phyloP scores from a whole-genome alignment of 2,888 invertebrate species.

The Teleogryllus oceanicus region DNA sequence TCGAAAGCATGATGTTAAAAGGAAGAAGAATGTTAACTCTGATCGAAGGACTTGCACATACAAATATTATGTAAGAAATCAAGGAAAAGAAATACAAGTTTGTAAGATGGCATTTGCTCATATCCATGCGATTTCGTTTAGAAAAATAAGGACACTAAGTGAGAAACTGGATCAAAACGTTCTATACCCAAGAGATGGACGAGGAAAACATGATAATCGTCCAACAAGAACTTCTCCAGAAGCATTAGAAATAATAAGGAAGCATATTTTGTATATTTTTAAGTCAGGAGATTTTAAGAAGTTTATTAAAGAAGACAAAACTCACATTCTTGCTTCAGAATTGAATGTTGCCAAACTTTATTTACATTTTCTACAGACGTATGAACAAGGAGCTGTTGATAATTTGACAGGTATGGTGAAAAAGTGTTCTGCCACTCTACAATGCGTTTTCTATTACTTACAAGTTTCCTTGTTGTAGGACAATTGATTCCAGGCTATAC shows the following conservation, averaged over 20 bases:
- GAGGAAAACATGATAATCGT: slow-evolving; percentile 55
- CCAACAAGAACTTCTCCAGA: slow-evolving; percentile 53
- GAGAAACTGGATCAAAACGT: slow-evolving; percentile 59
- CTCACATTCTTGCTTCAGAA: slow-evolving; percentile 37
- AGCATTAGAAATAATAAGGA: slow-evolving; percentile 54
- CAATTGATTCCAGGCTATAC: slow-evolving; percentile 31
- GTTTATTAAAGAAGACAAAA: slow-evolving; percentile 40
- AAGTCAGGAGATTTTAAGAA: slow-evolving; percentile 38
- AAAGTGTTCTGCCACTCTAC: too few relatives aligned
- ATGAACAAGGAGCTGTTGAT: slow-evolving; percentile 39
- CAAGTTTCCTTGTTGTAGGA: slow-evolving; percentile 24
- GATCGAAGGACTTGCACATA: slow-evolving; percentile 56
- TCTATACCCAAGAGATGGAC: slow-evolving; percentile 57
- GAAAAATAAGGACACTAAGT: slow-evolving; percentile 56
- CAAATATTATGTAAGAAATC: slow-evolving; percentile 56
- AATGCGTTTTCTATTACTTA: too few relatives aligned
- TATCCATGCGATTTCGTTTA: slow-evolving; percentile 57
- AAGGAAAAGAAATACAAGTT: slow-evolving; percentile 56
- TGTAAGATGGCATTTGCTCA: slow-evolving; percentile 59
- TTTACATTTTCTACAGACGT: slow-evolving; percentile 38
- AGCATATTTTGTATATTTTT: slow-evolving; percentile 48
- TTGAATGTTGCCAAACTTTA: slow-evolving; percentile 40
- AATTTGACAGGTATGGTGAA: slow-evolving; percentile 24
- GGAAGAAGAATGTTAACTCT: slow-evolving; percentile 55
- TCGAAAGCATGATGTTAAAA: slow-evolving; percentile 56